Evolutionary conservation across 2,797 vertebrate genomes (phyloP), one percentile per base, ranked within the genome.

Genomic region (Erpetoichthys calabaricus): DNA sequence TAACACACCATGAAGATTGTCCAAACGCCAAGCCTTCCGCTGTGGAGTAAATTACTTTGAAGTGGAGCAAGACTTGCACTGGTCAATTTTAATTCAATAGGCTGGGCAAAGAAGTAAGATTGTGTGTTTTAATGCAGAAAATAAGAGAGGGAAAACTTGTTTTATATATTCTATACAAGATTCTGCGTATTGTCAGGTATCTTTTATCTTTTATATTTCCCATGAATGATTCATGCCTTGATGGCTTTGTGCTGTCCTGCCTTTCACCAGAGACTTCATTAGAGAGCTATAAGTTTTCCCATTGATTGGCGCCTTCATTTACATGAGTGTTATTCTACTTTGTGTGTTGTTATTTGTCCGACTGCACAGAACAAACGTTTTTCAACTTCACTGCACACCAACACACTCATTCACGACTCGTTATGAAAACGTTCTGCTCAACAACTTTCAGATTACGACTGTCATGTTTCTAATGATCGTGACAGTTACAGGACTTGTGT

Each of bases 191-290:
- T 92, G 89, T 92, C 80, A 82, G 75, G 72, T 81, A 86, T 84
- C 88, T 90, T 94, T 92, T 87, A 88, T 92, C 87, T 88, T 85
- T 89, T 88, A 84, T 90, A 89, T 91, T 89, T 85, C 80, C 87
- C 90, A 91, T 91, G 89, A 91, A 92, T 90, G 89, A 92, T 90
- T 91, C 89, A 91, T 89, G 85, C 82, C 75, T 78, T 69, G 61
- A 74, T 79, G 80, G 84, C 84, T 90, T 89, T 91, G 87, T 89
- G 77, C 77, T 63, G 75, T 76, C 66, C 76, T 76, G 72, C 77
- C 79, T 90, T 88, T 89, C 87, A 89, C 77, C 72, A 78, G 77
- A 80, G 82, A 83, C 79, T 81, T 86, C 84, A 87, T 87, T 87
- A 87, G 82, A 80, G 87, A 87, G 81, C 81, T 85, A 73, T 82